Evolutionary conservation across 2,888 invertebrate genomes (phyloP).

Genomic region (Patella ulyssiponensis): DNA sequence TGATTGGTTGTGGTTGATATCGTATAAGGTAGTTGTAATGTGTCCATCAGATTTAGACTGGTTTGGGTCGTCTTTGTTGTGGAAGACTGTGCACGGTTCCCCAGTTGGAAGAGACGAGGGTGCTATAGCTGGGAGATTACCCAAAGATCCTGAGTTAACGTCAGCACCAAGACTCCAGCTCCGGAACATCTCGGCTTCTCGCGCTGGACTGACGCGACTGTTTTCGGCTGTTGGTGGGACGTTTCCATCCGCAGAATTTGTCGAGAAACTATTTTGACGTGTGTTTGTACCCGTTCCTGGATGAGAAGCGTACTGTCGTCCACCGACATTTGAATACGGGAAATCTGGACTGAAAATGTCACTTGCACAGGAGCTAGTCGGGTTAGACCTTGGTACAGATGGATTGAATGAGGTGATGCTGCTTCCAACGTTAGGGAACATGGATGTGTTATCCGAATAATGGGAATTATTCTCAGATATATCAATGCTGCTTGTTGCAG

Average conservation of each 20-base stretch:
- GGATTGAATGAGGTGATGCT: conserved; percentile 49
- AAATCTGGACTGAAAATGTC: conserved; percentile 44
- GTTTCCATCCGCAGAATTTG: conserved; percentile 34
- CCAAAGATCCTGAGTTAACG: conserved; percentile 20
- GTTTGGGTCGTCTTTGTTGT: conserved; percentile 13
- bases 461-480: conserved; percentile 44
- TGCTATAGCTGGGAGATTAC: conserved; percentile 35
- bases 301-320: conserved; percentile 20
- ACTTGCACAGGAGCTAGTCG: conserved; percentile 23
- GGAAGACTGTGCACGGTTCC: conserved; percentile 6
- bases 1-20: conserved; percentile 27
- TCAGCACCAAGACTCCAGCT: conserved; percentile 34
- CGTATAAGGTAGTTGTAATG: conserved; percentile 38
- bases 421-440: conserved; percentile 56
- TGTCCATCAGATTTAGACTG: conserved; percentile 30
- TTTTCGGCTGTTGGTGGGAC: conserved; percentile 32
- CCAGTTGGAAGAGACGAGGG: conserved; percentile 39
- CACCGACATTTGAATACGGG: conserved; percentile 48
- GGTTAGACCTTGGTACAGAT: conserved; percentile 21
- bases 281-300: conserved; percentile 41
- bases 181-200: conserved; percentile 18
- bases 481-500: conserved; percentile 41
- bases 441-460: conserved; percentile 53
- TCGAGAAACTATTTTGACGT: conserved; percentile 41
- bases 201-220: conserved; percentile 19